A percentile compares a stretch with the other conserved stretches of the same genome.
Evolutionary conservation across 2,888 invertebrate genomes (phyloP).

Genomic region (Aricia artaxerxes): DNA sequence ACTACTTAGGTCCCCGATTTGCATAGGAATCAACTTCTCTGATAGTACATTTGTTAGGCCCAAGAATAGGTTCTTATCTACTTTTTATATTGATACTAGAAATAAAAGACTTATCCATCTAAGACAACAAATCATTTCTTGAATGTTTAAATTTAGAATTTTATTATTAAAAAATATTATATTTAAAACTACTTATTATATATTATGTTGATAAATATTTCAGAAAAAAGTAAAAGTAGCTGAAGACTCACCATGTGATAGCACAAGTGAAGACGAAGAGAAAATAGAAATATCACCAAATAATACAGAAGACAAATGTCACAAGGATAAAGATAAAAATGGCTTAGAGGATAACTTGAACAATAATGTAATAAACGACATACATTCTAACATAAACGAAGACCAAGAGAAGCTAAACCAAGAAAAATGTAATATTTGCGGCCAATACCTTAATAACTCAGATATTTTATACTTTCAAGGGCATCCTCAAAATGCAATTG

Average conservation of each 20-base stretch:
- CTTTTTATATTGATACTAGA: too few relatives aligned
- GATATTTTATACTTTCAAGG: conserved; percentile 83
- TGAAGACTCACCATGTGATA: conserved; percentile 29
- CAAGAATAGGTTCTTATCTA: too few relatives aligned
- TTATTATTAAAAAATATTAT: too few relatives aligned
- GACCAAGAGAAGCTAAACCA: conserved; percentile 45
- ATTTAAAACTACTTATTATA: too few relatives aligned
- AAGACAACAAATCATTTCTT: too few relatives aligned
- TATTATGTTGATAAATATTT: conserved; percentile 36
- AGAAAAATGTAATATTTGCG: conserved; percentile 70
- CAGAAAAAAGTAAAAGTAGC: conserved; percentile 57
- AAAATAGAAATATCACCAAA: conserved; percentile 20
- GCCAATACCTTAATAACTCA: conserved; percentile 72
- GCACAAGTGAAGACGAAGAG: background rate
- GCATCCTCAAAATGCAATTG: conserved; percentile 88
- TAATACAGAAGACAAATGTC: conserved; percentile 28
- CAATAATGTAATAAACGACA: conserved; percentile 29
- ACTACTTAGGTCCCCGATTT: too few relatives aligned
- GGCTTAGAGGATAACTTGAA: conserved; percentile 34
- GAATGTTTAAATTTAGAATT: too few relatives aligned
- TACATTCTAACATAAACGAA: conserved; percentile 17
- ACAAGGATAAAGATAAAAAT: conserved; percentile 33
- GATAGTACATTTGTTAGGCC: too few relatives aligned
- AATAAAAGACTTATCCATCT: too few relatives aligned
- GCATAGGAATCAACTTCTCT: too few relatives aligned